phyloP scores from a whole-genome alignment of 2,888 invertebrate species.

The Philereme transversata region DNA sequence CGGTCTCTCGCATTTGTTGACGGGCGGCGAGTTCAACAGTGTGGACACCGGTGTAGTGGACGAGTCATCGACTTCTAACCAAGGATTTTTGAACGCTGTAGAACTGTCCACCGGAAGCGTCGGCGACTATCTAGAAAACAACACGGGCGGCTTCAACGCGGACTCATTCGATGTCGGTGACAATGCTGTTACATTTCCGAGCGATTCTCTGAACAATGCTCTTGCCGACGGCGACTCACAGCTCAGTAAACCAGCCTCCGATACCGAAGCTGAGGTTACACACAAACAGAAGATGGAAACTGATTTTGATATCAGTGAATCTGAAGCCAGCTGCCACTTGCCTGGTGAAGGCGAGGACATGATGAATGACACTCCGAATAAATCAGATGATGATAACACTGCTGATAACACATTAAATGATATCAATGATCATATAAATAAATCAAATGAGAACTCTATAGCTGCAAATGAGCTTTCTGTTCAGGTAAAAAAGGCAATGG shows the following conservation, averaged over 20 bases:
- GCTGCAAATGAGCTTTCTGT: constrained; percentile 7
- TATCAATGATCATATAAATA: constrained; percentile 26
- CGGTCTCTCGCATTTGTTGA: constrained; percentile 73
- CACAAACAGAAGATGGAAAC: constrained; percentile 54
- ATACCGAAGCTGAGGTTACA: constrained; percentile 64
- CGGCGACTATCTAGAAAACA: constrained; percentile 75
- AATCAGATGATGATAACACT: constrained; percentile 44
- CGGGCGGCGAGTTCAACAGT: constrained; percentile 76
- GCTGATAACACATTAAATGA: constrained; percentile 32
- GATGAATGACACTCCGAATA: constrained; percentile 30
- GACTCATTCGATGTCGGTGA: constrained; percentile 76
- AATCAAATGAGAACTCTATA: constrained; percentile 25
- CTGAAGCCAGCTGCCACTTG: constrained; percentile 47
- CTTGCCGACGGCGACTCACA: constrained; percentile 72
- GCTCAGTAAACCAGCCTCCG: constrained; percentile 62
- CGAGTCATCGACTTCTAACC: constrained; percentile 76
- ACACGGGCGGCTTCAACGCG: constrained; percentile 65
- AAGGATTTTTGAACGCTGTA: constrained; percentile 75
- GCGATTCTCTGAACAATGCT: constrained; percentile 68
- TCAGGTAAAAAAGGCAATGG: neutral
- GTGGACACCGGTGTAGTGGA: constrained; percentile 72
- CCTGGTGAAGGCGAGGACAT: constrained; percentile 39
- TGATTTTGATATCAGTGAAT: constrained; percentile 52
- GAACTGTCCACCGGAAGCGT: constrained; percentile 77
- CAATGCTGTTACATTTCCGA: constrained; percentile 74